phyloP scores from a whole-genome alignment of 2,888 invertebrate species.

The Metalampra italica region DNA sequence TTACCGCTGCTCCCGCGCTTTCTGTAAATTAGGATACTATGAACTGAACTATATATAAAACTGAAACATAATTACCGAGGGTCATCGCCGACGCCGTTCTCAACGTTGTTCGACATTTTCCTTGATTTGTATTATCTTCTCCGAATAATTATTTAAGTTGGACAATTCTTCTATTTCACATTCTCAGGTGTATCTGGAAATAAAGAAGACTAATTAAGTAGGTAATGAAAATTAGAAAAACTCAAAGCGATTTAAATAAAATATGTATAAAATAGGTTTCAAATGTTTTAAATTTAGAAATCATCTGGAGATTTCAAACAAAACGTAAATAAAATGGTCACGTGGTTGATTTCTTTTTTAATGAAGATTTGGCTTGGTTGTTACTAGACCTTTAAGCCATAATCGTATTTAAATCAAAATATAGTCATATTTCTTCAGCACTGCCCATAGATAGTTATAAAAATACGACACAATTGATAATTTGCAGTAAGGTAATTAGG shows the following conservation, averaged over 20 bases:
- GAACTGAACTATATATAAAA: not conserved
- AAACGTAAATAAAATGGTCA: conserved; percentile 12
- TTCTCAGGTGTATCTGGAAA: conserved; percentile 50
- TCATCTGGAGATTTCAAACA: conserved; percentile 3
- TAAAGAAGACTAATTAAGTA: conserved; percentile 11
- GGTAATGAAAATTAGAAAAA: not conserved
- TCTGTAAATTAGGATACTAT: not conserved
- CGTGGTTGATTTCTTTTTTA: no score
- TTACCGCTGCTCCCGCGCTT: no score
- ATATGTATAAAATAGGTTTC: not conserved
- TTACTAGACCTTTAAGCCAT: no score
- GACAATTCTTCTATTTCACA: conserved; percentile 27
- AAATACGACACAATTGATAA: no score
- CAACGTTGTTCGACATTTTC: conserved; percentile 57
- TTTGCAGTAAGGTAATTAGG: no score
- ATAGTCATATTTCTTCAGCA: no score
- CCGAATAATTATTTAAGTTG: conserved; percentile 5
- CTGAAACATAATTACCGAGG: conserved; percentile 43
- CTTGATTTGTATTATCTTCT: conserved; percentile 13
- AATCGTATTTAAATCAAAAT: no score
- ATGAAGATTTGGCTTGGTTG: no score
- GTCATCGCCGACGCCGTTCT: conserved; percentile 61
- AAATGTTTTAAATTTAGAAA: not conserved
- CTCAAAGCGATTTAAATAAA: no score
- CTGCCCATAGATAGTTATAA: no score